A percentile compares a stretch with the other conserved stretches of the same genome.
phyloP scores from a whole-genome alignment of 2,113 vertebrate genomes.

The Eonycteris spelaea region DNA sequence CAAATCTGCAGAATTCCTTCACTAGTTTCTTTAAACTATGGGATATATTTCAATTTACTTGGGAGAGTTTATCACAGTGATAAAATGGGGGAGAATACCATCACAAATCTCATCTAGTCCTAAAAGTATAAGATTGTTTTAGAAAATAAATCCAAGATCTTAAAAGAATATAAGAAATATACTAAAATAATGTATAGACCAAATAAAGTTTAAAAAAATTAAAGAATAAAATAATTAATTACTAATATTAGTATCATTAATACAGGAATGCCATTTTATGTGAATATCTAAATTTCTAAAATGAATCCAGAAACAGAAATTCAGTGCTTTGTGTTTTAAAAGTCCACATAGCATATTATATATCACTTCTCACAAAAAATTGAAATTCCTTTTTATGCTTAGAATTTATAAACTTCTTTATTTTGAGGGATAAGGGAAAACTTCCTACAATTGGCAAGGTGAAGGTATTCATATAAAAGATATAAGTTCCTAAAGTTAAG shows the following conservation, averaged over 20 bases:
- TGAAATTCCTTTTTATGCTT: not conserved
- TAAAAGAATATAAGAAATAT: constrained; percentile 28
- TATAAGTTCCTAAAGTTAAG: constrained; percentile 6
- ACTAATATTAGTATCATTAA: constrained; percentile 1
- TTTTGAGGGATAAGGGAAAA: not conserved
- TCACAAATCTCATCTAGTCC: constrained; percentile 7
- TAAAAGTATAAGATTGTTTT: constrained; percentile 21
- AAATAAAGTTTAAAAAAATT: constrained; percentile 22
- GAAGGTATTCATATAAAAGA: constrained; percentile 22
- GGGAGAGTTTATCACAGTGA: not conserved
- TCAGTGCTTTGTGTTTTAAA: not conserved
- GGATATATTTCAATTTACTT: not conserved
- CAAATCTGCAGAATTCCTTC: not conserved
- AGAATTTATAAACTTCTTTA: constrained; percentile 13
- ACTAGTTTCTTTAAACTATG: constrained; percentile 35
- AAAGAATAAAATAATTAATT: constrained; percentile 19
- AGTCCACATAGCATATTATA: not conserved
- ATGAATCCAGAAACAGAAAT: constrained; percentile 42
- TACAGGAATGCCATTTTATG: not conserved
- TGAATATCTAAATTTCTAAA: constrained; percentile 41
- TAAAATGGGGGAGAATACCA: not conserved
- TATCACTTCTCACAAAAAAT: constrained; percentile 31
- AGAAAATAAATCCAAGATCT: constrained; percentile 46
- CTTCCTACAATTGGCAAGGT: not conserved
- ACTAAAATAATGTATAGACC: not conserved